Evolutionary conservation across 2,113 vertebrate species (phyloP), one percentile per base, ranked within the genome.

Genomic region (Gallinago paraguaiae): DNA sequence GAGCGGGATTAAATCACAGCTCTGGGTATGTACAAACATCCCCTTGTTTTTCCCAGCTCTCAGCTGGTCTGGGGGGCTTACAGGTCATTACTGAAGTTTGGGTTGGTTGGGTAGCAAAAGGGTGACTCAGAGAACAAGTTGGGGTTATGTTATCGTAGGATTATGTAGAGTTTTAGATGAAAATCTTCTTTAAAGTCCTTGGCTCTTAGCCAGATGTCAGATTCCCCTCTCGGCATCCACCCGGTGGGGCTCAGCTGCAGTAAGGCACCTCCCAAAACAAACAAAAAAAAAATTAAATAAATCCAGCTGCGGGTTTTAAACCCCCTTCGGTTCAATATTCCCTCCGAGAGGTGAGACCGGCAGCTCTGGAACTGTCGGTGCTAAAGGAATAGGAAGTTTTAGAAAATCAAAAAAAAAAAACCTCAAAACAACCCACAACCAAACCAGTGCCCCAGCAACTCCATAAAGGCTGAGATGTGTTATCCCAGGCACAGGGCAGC

Each of bases 161-260:
- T 96, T 94, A 95, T 57, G 71, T 4, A 17, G 93, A 64, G 67
- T 92, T 94, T 93, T 88, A 95, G 86, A 86, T 14, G 6, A 80
- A 95, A 95, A 96, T 90, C 92, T 90, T 88, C 93, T 94, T 72
- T 93, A 70, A 83, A 93, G 75, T 90, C 90, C 76, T 80, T 92
- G 91, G 86, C 68, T 86, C 59, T 61, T 6, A 80, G 92, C 88
- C 94, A 97, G 94, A 83, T 81, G 90, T 74, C 88, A 88, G 68
- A 85, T 88, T 92, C 86, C 88, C 35, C 71, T 77, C 41, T 0
- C 6, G 85, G 88, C 88, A 67, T 80, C 50, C 76, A 54, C 24
- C 22, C 59, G 0, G 77, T 5, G 9, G 90, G 79, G 78, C 88
- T 92, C 85, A 85, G 88, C 82, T 90, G 68, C 3, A 2, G 37